These are phyloP conservation scores for Phocides pigmalion DNA, from an alignment of 1,140 invertebrate genomes.

Conservation along the genomic window DNA sequence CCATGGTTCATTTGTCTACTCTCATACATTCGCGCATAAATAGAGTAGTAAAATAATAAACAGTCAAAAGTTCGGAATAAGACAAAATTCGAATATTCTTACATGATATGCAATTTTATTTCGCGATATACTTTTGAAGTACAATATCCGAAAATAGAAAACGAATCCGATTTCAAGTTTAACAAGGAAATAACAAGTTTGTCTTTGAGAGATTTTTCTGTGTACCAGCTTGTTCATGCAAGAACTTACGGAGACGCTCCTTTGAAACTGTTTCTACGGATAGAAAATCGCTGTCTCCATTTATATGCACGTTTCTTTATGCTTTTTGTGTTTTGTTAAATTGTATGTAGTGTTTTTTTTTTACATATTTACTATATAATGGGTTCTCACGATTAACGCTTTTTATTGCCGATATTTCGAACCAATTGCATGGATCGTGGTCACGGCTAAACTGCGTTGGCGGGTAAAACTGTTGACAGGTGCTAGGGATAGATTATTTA, in stretches of 20 bases:
- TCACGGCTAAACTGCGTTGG: too few relatives aligned
- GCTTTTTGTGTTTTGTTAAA: not conserved
- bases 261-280: conserved; percentile 1
- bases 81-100: not conserved
- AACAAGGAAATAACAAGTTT: conserved; percentile 19
- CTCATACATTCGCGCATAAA: too few relatives aligned
- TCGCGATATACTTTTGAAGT: not conserved
- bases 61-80: too few relatives aligned
- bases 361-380: too few relatives aligned
- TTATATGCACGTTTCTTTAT: not conserved
- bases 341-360: not conserved
- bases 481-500: too few relatives aligned
- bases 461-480: too few relatives aligned
- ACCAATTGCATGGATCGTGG: too few relatives aligned
- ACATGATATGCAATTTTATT: conserved; percentile 14
- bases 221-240: conserved; percentile 12
- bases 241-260: not conserved
- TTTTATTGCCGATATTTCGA: too few relatives aligned
- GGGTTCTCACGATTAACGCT: too few relatives aligned
- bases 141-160: conserved; percentile 17
- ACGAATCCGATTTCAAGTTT: conserved; percentile 21
- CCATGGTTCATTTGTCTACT: too few relatives aligned
- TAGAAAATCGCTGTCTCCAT: not conserved
- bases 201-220: conserved; percentile 23
- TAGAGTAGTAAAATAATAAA: too few relatives aligned